Evolutionary conservation across 2,797 vertebrate species (phyloP), one percentile per base, ranked within the genome.

Genomic region (Propithecus perrieri): DNA sequence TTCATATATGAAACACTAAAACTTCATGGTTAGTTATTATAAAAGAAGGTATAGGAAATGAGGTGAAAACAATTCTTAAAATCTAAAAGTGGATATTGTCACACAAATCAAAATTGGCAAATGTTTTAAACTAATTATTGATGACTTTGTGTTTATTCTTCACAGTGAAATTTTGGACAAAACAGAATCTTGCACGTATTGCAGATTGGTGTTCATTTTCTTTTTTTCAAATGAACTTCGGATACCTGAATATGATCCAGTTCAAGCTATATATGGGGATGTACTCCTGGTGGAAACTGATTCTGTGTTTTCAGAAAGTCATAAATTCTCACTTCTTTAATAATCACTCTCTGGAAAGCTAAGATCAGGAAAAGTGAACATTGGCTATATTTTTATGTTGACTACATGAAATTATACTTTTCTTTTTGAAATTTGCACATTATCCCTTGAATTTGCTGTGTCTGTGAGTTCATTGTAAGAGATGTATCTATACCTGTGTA

Each of bases 261-360:
- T 88, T 14, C 38, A 74, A 71, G 48, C 18, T 88, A 81, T 48
- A 92, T 55, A 90, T 2, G 33, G 71, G 17, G 69, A 85, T 76
- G 28, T 41, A 55, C 46, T 75, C 30, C 15, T 95, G 46, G 5
- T 59, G 59, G 69, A 84, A 96, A 95, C 17, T 75, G 57, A 85
- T 89, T 84, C 28, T 43, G 80, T 15, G 28, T 96, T 89, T 76
- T 95, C 22, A 89, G 30, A 55, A 95, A 90, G 41, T 53, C 41
- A 78, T 89, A 86, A 94, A 81, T 96, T 59, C 43, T 93, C 14
- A 0, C 63, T 67, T 80, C 57, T 97, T 95, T 76, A 84, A 91
- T 85, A 94, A 92, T 30, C 72, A 24, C 9, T 91, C 24, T 93
- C 79, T n/a, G 57, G 53, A 91, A 91, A 79, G 18, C 17, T 63